A percentile compares a stretch with the other conserved stretches of the same genome.
phyloP scores from a whole-genome alignment of 2,888 invertebrate species.

The Phymatocera aterrima region DNA sequence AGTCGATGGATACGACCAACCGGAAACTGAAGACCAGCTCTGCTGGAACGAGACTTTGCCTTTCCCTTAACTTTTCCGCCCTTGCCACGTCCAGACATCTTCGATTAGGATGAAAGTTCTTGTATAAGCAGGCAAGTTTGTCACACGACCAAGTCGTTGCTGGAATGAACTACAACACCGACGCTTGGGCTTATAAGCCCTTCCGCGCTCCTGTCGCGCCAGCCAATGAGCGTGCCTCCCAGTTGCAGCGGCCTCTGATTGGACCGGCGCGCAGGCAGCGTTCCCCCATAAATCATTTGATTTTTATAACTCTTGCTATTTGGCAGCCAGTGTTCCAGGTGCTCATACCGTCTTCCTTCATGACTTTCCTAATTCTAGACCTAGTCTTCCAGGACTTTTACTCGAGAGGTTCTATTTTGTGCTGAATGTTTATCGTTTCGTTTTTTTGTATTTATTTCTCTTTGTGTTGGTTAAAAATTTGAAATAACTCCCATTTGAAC shows the following conservation, averaged over 20 bases:
- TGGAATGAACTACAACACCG: background rate
- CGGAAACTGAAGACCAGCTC: constrained; percentile 79
- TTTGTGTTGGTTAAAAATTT: too few species aligned
- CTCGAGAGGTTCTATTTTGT: too few species aligned
- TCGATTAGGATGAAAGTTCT: background rate
- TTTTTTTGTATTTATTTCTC: too few species aligned
- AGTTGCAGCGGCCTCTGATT: background rate
- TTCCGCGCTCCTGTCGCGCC: background rate
- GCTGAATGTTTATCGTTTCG: too few species aligned
- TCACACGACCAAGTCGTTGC: background rate
- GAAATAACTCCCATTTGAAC: too few species aligned
- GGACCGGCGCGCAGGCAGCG: constrained; percentile 13
- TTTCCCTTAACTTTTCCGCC: constrained; percentile 60
- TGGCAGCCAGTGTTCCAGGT: too few species aligned
- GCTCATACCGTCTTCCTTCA: too few species aligned
- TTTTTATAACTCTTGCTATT: too few species aligned
- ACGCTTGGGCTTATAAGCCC: background rate
- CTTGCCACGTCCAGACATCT: constrained; percentile 62
- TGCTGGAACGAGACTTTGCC: constrained; percentile 74
- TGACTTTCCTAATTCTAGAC: too few species aligned
- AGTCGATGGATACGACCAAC: constrained; percentile 79
- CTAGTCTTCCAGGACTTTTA: too few species aligned
- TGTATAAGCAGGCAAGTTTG: background rate
- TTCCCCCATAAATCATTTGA: background rate
- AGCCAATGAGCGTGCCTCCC: background rate